phyloP scores from a whole-genome alignment of 2,888 invertebrate genomes.

The Himalopsyche tibetana region DNA sequence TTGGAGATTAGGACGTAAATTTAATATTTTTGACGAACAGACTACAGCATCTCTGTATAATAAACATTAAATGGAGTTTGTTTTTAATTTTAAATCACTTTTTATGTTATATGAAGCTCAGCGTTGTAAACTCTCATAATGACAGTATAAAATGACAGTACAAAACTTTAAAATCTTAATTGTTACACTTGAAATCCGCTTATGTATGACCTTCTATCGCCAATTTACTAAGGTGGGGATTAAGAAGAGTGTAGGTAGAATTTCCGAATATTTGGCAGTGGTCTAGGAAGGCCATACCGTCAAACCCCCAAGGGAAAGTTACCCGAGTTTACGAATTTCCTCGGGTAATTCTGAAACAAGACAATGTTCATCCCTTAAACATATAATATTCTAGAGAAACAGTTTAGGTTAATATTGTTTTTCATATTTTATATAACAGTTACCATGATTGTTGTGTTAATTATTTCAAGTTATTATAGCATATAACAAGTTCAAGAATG shows the following conservation, averaged over 20 bases:
- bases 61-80: too few relatives aligned
- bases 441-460: too few relatives aligned
- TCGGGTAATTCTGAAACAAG: constrained; percentile 29
- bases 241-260: constrained; percentile 21
- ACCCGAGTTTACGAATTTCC: constrained; percentile 42
- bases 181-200: background rate
- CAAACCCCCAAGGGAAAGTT: background rate
- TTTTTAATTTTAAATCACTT: too few relatives aligned
- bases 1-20: too few relatives aligned
- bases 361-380: constrained; percentile 34
- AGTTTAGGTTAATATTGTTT: constrained; percentile 13
- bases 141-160: too few relatives aligned
- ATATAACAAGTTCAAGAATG: too few relatives aligned
- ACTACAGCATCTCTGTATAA: too few relatives aligned
- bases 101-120: background rate
- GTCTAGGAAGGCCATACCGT: constrained; percentile 19
- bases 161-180: too few relatives aligned
- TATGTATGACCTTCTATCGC: constrained; percentile 15
- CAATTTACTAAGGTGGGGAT: background rate
- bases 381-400: constrained; percentile 8
- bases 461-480: too few relatives aligned
- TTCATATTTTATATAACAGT: background rate
- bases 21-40: too few relatives aligned
- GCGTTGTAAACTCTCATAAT: too few relatives aligned
- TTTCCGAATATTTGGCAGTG: background rate